Base-by-base conservation (phyloP, 2,888 invertebrate species). In the Drosophila gaucha region DNA sequence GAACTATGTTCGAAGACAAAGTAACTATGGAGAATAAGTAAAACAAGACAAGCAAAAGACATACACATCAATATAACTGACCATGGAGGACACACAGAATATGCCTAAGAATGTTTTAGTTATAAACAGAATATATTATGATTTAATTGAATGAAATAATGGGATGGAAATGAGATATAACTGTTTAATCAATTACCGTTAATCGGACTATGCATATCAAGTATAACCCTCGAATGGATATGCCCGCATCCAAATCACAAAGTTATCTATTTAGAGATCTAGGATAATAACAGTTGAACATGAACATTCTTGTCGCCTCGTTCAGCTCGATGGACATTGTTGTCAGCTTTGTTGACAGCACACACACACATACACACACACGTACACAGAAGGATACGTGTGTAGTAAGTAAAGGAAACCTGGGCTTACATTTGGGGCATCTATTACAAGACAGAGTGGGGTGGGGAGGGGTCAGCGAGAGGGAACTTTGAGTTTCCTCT, bases 311-410 rank as follows among this genome's bases (percentile, higher is more conserved):
- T 43, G 56, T 33, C 54, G 26, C 33, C 52, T 36, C 56, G 46
- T 51, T 43, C 43, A 54, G 28, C 39, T 30, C 43, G 54, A 22
- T 39, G 41, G 35, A 39, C 56, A 64, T 56, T 38, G 73, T 50
- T 71, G 72, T 71, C 57, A 50, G 39, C 54, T 35, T 31, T 72
- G 59, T 50, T 56, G 64, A 49, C 66, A 54, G 44, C 49, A 50
- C 44, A 46, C 39, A 22, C 20, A 56, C 31, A 20, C 28, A 49
- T 43, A 30, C 58, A 26, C 30, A 33, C 20, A 20, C 12, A 46
- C 28, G 36, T 12, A 14, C 26, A 52, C 35, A 56, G 8, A 47
- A 24, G 33, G 3, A 24, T n/a, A 50, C 55, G 66, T 35, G n/a
- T 46, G 33, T 43, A 35, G 47, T 26, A 44, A 30, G 44, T 44